Conservation (phyloP, 2,113 vertebrate genomes). For the Verasper variegatus region DNA sequence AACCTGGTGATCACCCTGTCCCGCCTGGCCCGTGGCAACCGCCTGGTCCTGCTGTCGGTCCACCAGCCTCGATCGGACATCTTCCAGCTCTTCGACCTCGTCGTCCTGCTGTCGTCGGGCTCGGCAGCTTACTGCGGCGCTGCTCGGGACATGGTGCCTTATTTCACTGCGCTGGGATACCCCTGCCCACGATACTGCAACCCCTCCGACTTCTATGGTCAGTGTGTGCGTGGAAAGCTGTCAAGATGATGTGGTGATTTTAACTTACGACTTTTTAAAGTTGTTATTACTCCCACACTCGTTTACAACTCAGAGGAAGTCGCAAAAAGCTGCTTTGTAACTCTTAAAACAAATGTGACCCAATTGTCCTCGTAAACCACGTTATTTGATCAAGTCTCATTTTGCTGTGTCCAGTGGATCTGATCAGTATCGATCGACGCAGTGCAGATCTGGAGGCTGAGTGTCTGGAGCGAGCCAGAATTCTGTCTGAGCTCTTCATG, state of each 20-base stretch:
- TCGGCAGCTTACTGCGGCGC: slow-evolving; percentile 89
- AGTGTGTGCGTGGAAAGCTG: slow-evolving; percentile 46
- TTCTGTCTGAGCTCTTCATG: slow-evolving; percentile 84
- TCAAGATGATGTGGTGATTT: background rate
- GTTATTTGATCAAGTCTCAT: background rate
- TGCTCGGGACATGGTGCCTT: slow-evolving; percentile 91
- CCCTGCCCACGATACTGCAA: slow-evolving; percentile 95
- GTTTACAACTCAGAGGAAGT: background rate
- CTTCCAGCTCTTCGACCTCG: slow-evolving; percentile 94
- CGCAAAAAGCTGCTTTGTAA: background rate
- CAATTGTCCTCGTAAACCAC: too few species aligned
- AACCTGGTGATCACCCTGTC: slow-evolving; percentile 94
- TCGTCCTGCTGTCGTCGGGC: slow-evolving; percentile 92
- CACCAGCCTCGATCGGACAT: slow-evolving; percentile 97
- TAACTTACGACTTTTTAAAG: background rate
- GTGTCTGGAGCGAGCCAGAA: slow-evolving; percentile 81
- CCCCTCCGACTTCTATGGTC: slow-evolving; percentile 95
- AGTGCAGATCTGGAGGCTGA: slow-evolving; percentile 85
- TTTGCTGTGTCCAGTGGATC: slow-evolving; percentile 87
- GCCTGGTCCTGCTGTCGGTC: slow-evolving; percentile 92
- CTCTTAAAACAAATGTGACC: background rate
- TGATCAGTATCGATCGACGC: slow-evolving; percentile 91
- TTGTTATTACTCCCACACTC: background rate
- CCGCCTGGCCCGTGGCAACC: slow-evolving; percentile 92
- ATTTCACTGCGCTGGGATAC: slow-evolving; percentile 90